Evolutionary conservation across 2,888 invertebrate genomes (phyloP).

Genomic region (Noctua comes): DNA sequence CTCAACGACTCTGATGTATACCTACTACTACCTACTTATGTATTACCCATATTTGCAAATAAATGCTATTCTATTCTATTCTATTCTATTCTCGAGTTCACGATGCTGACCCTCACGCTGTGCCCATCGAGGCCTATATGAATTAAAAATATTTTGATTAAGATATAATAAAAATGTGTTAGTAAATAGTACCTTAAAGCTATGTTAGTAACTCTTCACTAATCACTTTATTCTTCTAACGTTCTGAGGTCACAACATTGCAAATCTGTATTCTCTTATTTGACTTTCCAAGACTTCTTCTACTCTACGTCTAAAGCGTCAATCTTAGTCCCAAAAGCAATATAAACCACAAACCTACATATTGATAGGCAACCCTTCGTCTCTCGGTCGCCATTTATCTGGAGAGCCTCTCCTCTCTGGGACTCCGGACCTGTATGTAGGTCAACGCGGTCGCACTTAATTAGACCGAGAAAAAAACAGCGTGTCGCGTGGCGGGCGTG

Average conservation of each 20-base stretch:
- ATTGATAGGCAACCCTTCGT: conserved; percentile 43
- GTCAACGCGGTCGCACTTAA: conserved; percentile 72
- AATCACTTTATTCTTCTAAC: too few relatives aligned
- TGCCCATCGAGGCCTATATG: too few relatives aligned
- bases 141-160: too few relatives aligned
- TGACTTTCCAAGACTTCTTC: neutral
- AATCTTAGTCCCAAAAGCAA: conserved; percentile 11
- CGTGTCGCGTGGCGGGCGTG: conserved; percentile 3
- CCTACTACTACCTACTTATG: too few relatives aligned
- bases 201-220: neutral
- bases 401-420: conserved; percentile 40
- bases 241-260: neutral
- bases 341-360: conserved; percentile 16
- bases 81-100: too few relatives aligned
- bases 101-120: neutral
- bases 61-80: too few relatives aligned
- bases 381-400: conserved; percentile 64
- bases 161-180: too few relatives aligned
- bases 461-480: conserved; percentile 64
- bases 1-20: too few relatives aligned
- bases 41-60: too few relatives aligned
- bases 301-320: neutral
- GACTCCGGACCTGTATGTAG: conserved; percentile 66
- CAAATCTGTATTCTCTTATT: neutral
- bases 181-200: too few relatives aligned